Conservation (phyloP, 64 coral and sea anemone genomes). For the Platygyra sinensis region DNA sequence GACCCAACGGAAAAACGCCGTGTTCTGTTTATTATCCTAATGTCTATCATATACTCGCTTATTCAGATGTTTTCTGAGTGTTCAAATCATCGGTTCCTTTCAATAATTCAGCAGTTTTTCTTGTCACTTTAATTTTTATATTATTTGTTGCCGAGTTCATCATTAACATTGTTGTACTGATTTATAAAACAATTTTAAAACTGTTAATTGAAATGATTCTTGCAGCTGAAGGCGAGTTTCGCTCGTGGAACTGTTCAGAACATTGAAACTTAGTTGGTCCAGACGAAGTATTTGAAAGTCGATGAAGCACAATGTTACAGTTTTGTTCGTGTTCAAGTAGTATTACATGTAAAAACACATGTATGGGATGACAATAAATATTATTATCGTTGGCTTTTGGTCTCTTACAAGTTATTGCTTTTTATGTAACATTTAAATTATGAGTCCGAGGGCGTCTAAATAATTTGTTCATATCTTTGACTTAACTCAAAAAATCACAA, state of each 20-base stretch:
- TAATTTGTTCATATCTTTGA: too few relatives aligned
- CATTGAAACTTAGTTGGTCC: constrained; percentile 22
- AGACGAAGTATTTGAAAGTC: constrained; percentile 20
- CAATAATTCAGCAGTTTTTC: constrained; percentile 22
- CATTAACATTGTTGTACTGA: constrained; percentile 20
- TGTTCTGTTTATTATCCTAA: not conserved
- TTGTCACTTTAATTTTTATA: constrained; percentile 4
- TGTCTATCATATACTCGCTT: constrained; percentile 5
- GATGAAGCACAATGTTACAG: too few relatives aligned
- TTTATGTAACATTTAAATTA: too few relatives aligned
- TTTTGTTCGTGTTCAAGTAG: too few relatives aligned
- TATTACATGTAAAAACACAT: not conserved
- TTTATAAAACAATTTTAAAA: constrained; percentile 16
- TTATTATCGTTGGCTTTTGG: too few relatives aligned
- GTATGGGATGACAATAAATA: not conserved
- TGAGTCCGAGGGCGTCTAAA: too few relatives aligned
- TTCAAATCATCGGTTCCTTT: constrained; percentile 27
- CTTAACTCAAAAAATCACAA: too few relatives aligned
- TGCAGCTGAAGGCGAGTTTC: constrained; percentile 15
- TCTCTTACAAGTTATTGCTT: too few relatives aligned
- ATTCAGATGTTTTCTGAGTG: constrained; percentile 11
- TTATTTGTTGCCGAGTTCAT: constrained; percentile 23
- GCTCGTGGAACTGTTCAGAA: constrained; percentile 6
- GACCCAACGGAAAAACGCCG: too few relatives aligned
- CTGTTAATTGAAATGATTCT: constrained; percentile 10